A percentile compares a stretch with the other conserved stretches of the same genome.
These are phyloP conservation scores for Columbina picui DNA, from an alignment of 2,113 vertebrate species.

Conservation along the genomic window DNA sequence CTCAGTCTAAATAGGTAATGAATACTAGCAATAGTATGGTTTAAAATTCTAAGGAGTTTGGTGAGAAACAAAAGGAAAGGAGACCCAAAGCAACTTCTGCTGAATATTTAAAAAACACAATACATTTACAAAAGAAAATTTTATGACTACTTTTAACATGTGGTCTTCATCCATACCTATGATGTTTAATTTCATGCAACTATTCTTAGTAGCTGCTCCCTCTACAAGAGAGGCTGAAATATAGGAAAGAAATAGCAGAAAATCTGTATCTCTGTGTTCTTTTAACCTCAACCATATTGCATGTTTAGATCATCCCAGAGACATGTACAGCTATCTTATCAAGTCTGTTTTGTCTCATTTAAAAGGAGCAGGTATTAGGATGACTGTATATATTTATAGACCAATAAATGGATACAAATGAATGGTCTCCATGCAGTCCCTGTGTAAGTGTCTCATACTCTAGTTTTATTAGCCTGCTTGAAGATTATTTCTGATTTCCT, in stretches of 20 bases:
- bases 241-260: background rate
- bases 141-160: background rate
- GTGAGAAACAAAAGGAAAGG: conserved; percentile 35
- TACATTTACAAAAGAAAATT: background rate
- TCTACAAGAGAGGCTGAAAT: background rate
- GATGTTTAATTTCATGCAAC: conserved; percentile 20
- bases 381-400: background rate
- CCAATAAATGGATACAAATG: background rate
- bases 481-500: conserved; percentile 18
- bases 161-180: background rate
- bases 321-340: background rate
- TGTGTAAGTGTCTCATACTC: background rate
- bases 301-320: background rate
- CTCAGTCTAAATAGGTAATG: background rate
- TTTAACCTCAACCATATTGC: background rate
- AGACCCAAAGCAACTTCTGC: conserved; percentile 22
- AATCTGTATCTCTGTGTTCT: background rate
- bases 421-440: background rate
- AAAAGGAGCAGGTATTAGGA: background rate
- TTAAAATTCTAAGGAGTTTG: conserved; percentile 56
- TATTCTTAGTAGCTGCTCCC: background rate
- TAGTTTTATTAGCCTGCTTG: background rate
- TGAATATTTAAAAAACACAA: background rate
- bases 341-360: background rate
- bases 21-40: conserved; percentile 22